These are phyloP conservation scores for Xenops minutus DNA, from an alignment of 2,797 vertebrate species.

Conservation along the genomic window DNA sequence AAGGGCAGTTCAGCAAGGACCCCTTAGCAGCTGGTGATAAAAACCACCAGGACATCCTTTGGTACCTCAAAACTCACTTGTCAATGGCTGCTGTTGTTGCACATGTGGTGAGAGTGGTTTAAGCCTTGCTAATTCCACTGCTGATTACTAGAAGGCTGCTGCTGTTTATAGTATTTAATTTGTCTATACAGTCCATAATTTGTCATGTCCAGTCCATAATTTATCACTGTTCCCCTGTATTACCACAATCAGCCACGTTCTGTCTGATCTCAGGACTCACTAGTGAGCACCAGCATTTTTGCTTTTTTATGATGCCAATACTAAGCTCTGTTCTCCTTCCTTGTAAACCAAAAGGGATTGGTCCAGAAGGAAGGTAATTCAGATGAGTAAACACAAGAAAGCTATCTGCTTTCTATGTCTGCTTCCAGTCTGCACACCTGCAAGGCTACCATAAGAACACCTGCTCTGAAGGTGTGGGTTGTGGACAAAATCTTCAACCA, in stretches of 20 bases:
- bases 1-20: not conserved
- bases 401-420: not conserved
- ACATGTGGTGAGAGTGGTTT: not conserved
- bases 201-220: no score
- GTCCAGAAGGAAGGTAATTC: not conserved
- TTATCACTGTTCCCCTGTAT: not conserved
- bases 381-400: not conserved
- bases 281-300: not conserved
- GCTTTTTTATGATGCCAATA: no score
- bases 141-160: not conserved
- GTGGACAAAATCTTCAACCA: not conserved
- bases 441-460: not conserved
- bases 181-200: not conserved
- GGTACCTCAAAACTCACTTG: not conserved
- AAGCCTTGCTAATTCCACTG: not conserved
- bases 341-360: not conserved
- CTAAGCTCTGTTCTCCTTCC: not conserved
- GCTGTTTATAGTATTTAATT: rapidly evolving
- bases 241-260: not conserved
- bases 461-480: not conserved
- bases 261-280: not conserved
- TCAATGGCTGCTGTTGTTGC: not conserved
- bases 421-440: not conserved
- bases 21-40: not conserved
- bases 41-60: not conserved